phyloP scores from a whole-genome alignment of 1,140 invertebrate genomes.

The Physella acuta region DNA sequence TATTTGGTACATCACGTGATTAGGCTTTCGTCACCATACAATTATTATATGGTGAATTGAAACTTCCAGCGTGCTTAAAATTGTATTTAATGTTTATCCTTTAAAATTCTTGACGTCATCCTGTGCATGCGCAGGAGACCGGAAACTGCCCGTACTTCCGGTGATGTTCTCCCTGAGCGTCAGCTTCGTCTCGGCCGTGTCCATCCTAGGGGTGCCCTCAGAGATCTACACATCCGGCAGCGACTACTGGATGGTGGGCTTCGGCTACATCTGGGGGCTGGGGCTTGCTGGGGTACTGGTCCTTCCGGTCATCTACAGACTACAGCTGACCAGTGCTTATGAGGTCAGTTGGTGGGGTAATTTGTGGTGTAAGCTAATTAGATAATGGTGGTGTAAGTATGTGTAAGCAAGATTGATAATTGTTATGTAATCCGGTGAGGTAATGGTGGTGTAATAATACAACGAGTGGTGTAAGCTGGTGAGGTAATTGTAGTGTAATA shows the following conservation, averaged over 20 bases:
- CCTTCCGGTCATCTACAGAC: constrained; percentile 56
- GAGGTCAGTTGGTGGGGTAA: constrained; percentile 43
- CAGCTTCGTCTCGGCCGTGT: constrained; percentile 86
- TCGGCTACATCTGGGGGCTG: constrained; percentile 47
- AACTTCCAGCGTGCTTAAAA: no score
- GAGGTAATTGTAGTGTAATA: no score
- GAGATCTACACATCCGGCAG: constrained; percentile 71
- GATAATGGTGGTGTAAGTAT: not conserved
- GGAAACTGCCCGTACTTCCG: constrained; percentile 66
- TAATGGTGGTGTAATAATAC: constrained; percentile 6
- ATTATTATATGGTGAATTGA: no score
- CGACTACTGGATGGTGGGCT: constrained; percentile 44
- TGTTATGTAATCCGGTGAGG: constrained; percentile 8
- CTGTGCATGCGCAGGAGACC: constrained; percentile 71
- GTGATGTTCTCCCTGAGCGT: constrained; percentile 52
- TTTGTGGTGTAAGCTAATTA: not conserved
- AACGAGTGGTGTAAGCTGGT: no score
- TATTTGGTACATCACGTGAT: no score
- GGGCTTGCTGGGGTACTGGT: constrained; percentile 46
- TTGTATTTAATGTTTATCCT: no score
- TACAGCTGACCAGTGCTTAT: constrained; percentile 54
- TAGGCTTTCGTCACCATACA: no score
- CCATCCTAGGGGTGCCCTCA: constrained; percentile 81
- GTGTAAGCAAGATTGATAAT: constrained; percentile 25
- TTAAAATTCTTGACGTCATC: no score